These are phyloP conservation scores for Scartelaos histophorus DNA, from an alignment of 2,113 vertebrate genomes.

Conservation along the genomic window DNA sequence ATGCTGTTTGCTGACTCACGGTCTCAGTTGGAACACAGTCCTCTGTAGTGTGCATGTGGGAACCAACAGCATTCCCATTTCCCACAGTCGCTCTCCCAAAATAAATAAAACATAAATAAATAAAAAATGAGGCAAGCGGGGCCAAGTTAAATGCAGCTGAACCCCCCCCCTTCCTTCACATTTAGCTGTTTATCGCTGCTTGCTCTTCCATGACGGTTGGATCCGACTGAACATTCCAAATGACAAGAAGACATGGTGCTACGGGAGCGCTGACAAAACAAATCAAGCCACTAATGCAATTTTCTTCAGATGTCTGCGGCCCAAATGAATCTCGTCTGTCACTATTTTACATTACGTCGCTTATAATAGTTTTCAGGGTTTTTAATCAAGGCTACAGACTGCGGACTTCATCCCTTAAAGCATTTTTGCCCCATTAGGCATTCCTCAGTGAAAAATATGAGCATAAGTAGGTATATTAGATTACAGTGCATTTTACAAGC, in stretches of 20 bases:
- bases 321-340: slow-evolving; percentile 7
- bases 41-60: slow-evolving; percentile 22
- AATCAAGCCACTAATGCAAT: slow-evolving; percentile 9
- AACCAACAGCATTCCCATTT: slow-evolving; percentile 25
- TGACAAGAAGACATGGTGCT: neutral
- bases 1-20: slow-evolving; percentile 41
- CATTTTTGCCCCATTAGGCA: neutral
- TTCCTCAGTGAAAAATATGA: neutral
- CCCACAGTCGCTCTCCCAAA: slow-evolving; percentile 3
- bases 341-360: slow-evolving; percentile 5
- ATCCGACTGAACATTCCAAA: slow-evolving; percentile 22
- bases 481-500: neutral
- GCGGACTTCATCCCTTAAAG: neutral
- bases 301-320: slow-evolving; percentile 4
- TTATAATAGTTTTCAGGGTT: slow-evolving; percentile 3
- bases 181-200: slow-evolving; percentile 23
- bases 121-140: slow-evolving; percentile 25
- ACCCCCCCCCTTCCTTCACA: neutral
- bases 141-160: slow-evolving; percentile 28
- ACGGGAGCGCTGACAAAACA: slow-evolving; percentile 1
- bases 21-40: slow-evolving; percentile 17
- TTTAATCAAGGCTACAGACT: slow-evolving; percentile 4
- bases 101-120: slow-evolving; percentile 40
- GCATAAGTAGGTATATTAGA: neutral
- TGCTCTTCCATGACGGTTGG: slow-evolving; percentile 13